Base-by-base conservation (phyloP, 2,888 invertebrate species). In the Oligia fasciuncula region DNA sequence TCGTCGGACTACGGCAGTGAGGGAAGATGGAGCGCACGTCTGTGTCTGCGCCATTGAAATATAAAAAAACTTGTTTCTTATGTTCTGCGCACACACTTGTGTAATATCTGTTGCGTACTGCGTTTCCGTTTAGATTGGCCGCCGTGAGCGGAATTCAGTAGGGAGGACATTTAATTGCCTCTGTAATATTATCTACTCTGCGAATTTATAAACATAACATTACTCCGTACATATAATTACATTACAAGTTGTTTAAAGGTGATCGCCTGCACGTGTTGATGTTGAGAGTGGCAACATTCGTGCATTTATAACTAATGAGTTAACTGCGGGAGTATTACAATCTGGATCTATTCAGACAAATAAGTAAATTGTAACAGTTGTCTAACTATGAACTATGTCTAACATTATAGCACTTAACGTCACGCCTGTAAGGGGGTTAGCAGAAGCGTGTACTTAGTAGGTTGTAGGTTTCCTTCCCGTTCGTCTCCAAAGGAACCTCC, bases 201-300 rank as follows among this genome's bases (percentile, higher is more conserved):
- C 13, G 19, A 6, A 49, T 4, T 29, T 11, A 13, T 17, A 29
- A 4, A 49, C 29, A 29, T 19, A 17, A 29, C 51, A 63, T 43
- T 40, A 40, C 75, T 6, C 62, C 51, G 29, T 35, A 23, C 43
- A 14, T 17, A 17, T 9, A 46, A 76, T 51, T 35, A 17, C 51
- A 3, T 43, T 29, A 29, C 43, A 76, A 63, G 11, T 76, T 29
- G 63, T 63, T 29, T 29, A 5, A 2, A 19, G 35, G n/a, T 35
- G 74, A n/a, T 46, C 74, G 60, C 1, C 2, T 63, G 51, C 76
- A 51, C 76, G 76, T 63, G 76, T 19, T 29, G 2, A 3, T 43
- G 76, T 19, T 23, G 2, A 5, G 19, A 17, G 60, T 9, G n/a
- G 5, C 49, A 1, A 35, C 29, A 63, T 63, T 43, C 62, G 19